Conservation (phyloP, 2,113 vertebrate genomes). For the Thryonomys swinderianus region DNA sequence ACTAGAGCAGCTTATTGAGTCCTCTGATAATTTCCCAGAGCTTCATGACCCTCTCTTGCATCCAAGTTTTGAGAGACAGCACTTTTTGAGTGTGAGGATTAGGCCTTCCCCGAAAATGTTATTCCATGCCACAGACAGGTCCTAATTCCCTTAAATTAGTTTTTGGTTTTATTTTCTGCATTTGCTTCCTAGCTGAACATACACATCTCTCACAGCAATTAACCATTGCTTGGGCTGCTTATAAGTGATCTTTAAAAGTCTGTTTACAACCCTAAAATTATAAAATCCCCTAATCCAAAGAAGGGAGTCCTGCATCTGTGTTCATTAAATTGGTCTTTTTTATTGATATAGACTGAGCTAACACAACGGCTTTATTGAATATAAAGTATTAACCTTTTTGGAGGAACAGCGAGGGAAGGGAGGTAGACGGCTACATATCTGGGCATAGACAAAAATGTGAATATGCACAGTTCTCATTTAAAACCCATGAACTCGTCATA, state of each 20-base stretch:
- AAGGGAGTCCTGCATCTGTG: neutral
- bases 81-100: neutral
- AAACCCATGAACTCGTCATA: neutral
- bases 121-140: neutral
- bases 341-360: neutral
- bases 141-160: neutral
- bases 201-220: neutral
- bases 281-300: neutral
- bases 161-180: neutral
- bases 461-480: neutral
- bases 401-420: neutral
- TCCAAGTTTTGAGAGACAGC: neutral
- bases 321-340: neutral
- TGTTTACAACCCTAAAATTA: conserved; percentile 6
- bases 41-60: neutral
- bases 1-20: neutral
- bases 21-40: neutral
- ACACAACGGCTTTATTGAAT: neutral
- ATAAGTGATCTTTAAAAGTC: neutral
- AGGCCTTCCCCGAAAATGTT: neutral
- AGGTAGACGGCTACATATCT: neutral
- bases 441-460: neutral
- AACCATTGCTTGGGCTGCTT: neutral
- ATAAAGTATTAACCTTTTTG: neutral
- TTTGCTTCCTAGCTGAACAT: neutral